These are phyloP conservation scores for Ischnura elegans DNA, from an alignment of 2,888 invertebrate genomes.

Conservation along the genomic window DNA sequence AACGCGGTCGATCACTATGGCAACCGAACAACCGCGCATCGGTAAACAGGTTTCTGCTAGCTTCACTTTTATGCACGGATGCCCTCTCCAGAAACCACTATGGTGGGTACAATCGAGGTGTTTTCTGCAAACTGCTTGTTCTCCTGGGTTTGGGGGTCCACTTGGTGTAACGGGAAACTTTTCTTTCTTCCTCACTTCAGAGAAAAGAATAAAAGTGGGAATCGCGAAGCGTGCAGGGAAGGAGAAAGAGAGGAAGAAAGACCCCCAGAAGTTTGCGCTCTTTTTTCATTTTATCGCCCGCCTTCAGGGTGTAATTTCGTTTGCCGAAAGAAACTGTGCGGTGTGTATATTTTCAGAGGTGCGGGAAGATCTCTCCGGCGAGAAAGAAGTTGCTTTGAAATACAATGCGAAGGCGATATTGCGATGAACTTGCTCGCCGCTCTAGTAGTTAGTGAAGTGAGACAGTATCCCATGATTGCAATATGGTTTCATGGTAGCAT, in stretches of 20 bases:
- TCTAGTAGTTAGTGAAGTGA: too few species aligned
- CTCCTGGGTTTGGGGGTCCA: neutral
- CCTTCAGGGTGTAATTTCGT: constrained; percentile 29
- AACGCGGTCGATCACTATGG: too few species aligned
- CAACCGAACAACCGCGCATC: too few species aligned
- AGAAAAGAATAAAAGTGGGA: neutral
- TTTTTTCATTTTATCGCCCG: neutral
- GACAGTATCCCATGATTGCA: too few species aligned
- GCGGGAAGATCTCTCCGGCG: neutral
- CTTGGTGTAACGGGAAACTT: constrained; percentile 15
- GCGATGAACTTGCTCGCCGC: too few species aligned
- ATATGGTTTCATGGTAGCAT: too few species aligned
- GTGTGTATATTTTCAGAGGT: neutral
- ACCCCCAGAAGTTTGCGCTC: neutral
- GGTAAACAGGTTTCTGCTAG: too few species aligned
- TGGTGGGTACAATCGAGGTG: too few species aligned
- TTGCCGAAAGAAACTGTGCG: neutral
- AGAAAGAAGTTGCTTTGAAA: neutral
- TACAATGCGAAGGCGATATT: too few species aligned
- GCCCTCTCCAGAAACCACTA: too few species aligned
- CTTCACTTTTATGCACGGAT: too few species aligned
- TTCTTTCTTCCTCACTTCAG: neutral
- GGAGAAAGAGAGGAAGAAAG: neutral
- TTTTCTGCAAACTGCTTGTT: constrained; percentile 12
- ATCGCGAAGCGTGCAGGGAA: neutral